Conservation (phyloP, 2,797 vertebrate genomes). For the Rousettus madagascariensis region DNA sequence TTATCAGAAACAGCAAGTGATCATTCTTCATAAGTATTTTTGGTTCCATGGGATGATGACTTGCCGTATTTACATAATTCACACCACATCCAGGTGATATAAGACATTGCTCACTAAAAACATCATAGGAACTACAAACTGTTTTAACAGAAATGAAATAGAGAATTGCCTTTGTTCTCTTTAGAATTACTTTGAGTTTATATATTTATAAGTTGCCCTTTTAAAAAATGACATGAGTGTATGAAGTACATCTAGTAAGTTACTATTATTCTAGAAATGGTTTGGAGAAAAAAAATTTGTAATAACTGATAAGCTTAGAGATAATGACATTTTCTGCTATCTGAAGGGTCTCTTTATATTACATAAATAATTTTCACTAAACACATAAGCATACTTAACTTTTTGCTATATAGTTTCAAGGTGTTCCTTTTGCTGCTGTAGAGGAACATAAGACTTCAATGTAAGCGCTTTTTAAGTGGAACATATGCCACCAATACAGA, state of each 20-base stretch:
- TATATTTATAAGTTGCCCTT: slow-evolving; percentile 15
- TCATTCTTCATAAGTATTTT: not conserved
- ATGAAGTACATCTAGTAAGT: slow-evolving; percentile 36
- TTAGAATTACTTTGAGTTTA: slow-evolving; percentile 41
- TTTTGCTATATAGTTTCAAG: not conserved
- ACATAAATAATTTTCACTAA: not conserved
- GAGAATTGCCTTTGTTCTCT: slow-evolving; percentile 39
- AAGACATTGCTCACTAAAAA: slow-evolving; percentile 15
- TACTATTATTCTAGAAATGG: not conserved
- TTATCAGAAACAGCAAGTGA: not conserved
- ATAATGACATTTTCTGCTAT: not conserved
- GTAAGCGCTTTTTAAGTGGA: not conserved
- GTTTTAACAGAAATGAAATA: slow-evolving; percentile 43
- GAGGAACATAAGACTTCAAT: not conserved
- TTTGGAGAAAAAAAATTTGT: slow-evolving; percentile 5
- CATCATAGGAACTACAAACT: not conserved
- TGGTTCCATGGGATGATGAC: not conserved
- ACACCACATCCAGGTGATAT: not conserved
- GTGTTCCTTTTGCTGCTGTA: not conserved
- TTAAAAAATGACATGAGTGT: not conserved
- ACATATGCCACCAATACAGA: not conserved
- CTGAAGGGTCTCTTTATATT: not conserved
- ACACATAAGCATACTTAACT: not conserved
- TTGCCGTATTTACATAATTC: not conserved
- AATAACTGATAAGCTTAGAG: not conserved